Conservation (phyloP, 2,888 invertebrate species). For the Eupeodes latifasciatus region DNA sequence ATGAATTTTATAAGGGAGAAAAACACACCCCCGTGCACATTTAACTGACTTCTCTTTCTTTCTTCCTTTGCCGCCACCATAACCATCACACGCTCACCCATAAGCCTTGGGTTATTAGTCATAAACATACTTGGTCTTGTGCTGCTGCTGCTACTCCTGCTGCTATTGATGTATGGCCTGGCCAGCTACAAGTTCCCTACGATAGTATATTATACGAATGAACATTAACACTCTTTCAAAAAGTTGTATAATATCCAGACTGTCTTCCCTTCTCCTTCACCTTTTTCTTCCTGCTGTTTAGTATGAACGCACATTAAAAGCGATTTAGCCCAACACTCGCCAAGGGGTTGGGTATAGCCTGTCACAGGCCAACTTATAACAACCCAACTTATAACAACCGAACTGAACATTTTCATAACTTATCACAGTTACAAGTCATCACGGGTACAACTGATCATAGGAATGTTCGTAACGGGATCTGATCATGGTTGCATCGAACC, state of each 20-base stretch:
- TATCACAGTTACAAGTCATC: no score
- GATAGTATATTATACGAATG: conserved; percentile 48
- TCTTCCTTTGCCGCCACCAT: background rate
- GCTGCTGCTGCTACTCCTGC: conserved; percentile 1
- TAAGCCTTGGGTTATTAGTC: conserved; percentile 32
- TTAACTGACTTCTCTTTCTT: conserved; percentile 36
- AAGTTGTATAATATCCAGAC: conserved; percentile 43
- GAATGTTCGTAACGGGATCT: no score
- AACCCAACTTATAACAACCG: no score
- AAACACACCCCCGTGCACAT: conserved; percentile 36
- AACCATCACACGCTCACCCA: background rate
- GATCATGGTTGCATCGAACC: no score
- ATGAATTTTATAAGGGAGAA: conserved; percentile 48
- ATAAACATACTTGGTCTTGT: conserved; percentile 39
- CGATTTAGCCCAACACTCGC: conserved; percentile 30
- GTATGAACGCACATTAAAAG: conserved; percentile 22
- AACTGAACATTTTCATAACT: no score
- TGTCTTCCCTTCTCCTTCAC: background rate
- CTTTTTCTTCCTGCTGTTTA: background rate
- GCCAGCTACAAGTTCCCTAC: conserved; percentile 16
- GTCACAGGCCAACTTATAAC: no score
- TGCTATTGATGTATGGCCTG: background rate
- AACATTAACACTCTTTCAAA: conserved; percentile 71
- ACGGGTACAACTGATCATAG: no score
- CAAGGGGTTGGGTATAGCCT: no score